These are phyloP conservation scores for Eulemur rubriventer DNA, from an alignment of 2,797 vertebrate species.

Conservation along the genomic window DNA sequence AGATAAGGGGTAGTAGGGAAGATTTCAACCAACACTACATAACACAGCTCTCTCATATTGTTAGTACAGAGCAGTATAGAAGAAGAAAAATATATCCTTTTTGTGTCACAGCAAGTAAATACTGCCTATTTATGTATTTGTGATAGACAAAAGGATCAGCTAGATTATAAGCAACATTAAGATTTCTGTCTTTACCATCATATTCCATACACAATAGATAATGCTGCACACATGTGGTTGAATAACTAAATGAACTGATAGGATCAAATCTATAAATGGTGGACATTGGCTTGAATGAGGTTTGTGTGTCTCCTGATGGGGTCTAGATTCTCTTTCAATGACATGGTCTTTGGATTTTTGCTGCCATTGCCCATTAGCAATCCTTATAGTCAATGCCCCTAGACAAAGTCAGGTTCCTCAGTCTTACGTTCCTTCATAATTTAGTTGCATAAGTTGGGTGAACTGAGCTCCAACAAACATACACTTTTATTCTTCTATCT, in stretches of 20 bases:
- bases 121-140: background rate
- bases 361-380: background rate
- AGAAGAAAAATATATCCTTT: background rate
- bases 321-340: background rate
- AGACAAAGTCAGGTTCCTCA: background rate
- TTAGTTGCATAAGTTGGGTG: background rate
- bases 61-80: background rate
- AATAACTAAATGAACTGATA: background rate
- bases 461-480: background rate
- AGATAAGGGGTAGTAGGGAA: background rate
- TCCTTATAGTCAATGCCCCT: background rate
- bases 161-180: conserved; percentile 15
- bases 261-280: background rate
- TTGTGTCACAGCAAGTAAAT: background rate
- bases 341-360: background rate
- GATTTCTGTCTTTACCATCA: background rate
- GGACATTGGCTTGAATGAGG: background rate
- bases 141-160: background rate
- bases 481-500: background rate
- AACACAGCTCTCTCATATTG: background rate
- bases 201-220: background rate
- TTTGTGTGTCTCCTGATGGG: background rate
- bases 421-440: background rate
- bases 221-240: background rate
- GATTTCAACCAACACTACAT: background rate